These are phyloP conservation scores for Pocillopora meandrina DNA, from an alignment of 92 coral and sea anemone genomes.

Conservation along the genomic window DNA sequence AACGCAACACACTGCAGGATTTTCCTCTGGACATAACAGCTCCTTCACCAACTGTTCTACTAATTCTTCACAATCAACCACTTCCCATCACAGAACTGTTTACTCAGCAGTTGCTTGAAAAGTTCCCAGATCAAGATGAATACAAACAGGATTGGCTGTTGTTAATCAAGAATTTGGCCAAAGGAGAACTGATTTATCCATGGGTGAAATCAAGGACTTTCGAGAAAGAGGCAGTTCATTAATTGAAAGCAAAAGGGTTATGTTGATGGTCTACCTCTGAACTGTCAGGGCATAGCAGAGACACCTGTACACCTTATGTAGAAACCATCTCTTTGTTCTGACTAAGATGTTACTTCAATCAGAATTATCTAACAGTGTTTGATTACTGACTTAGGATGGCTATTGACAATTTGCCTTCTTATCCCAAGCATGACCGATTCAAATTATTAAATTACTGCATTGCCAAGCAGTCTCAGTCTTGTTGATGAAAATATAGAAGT, in stretches of 20 bases:
- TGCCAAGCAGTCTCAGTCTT: no score
- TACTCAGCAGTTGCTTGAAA: background rate
- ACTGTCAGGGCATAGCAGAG: no score
- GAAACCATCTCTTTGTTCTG: no score
- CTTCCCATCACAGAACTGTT: conserved; percentile 38
- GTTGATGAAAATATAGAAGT: no score
- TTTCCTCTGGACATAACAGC: background rate
- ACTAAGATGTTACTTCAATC: no score
- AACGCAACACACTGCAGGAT: conserved; percentile 19
- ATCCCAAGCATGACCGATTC: no score
- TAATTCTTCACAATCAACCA: conserved; percentile 51
- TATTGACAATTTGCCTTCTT: no score
- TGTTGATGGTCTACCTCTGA: background rate
- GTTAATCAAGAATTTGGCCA: conserved; percentile 50
- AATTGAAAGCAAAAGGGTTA: background rate
- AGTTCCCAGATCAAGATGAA: background rate
- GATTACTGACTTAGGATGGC: no score
- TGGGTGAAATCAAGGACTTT: conserved; percentile 62
- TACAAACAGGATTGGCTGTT: conserved; percentile 41
- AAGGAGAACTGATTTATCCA: conserved; percentile 82
- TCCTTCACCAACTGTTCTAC: conserved; percentile 38
- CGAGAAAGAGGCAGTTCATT: background rate
- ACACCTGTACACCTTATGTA: no score
- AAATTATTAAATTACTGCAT: no score
- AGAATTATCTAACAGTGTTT: no score